Evolutionary conservation across 2,888 invertebrate genomes (phyloP), one percentile per base, ranked within the genome.

Genomic region (Neria commutata): DNA sequence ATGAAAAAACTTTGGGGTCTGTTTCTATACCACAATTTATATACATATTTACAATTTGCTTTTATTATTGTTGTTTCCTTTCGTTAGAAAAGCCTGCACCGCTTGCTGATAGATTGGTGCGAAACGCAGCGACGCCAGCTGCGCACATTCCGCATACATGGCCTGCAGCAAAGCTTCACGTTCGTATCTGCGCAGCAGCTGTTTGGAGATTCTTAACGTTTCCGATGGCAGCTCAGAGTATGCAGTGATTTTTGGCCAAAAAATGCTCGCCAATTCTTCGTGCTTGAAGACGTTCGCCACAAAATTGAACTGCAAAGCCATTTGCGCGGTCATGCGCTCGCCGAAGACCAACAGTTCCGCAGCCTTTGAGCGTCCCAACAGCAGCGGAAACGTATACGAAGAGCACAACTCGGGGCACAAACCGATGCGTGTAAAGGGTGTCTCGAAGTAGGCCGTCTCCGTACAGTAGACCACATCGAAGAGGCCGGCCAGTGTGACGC

Each of bases 381-480:
- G 83, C 72, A 84, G 85, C 0, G 97, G 94, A 79, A 96, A 95
- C 51, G 89, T 89, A 72, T 88, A 90, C 23, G 92, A 88, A 2
- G 95, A 92, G 72, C 94, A 93, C 6, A 90, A 95, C 84, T 98
- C 97, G 17, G 94, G 89, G 54, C 90, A 87, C 64, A 96, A 84
- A 4, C 95, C 95, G 54, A 97, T 79, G 64, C 86, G 85, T 10
- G 91, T 86, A 80, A 98, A 97, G n/a, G 98, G 97, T 19, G 95
- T 91, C 66, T 88, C 86, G 81, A 98, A 95, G 60, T 89, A 91
- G 1, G 95, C 92, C 78, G 84, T 87, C 68, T 94, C 91, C 17
- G 89, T 87, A 49, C 94, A 92, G 83, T 92, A 94, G 8, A 96
- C 90, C 56, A 92, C 84, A 84, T 98, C 98, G 84, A 90, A 96